Conservation (phyloP, 2,888 invertebrate species). For the Cylloceria caligata region DNA sequence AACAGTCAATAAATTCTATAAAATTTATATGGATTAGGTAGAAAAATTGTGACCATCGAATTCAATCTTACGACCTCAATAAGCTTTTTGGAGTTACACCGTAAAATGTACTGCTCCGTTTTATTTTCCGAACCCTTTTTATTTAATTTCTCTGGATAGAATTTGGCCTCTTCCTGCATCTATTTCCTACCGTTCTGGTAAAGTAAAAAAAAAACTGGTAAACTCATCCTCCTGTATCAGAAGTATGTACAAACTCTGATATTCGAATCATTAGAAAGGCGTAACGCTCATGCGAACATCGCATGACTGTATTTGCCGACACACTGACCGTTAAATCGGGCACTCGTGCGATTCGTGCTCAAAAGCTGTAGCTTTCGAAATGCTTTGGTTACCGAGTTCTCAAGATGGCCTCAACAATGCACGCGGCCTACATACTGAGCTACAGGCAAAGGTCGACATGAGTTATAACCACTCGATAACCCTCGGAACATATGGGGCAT, state of each 20-base stretch:
- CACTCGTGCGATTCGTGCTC: conserved; percentile 34
- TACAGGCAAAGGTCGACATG: conserved; percentile 38
- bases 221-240: background rate
- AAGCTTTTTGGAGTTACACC: too few relatives aligned
- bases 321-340: conserved; percentile 76
- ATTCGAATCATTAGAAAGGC: conserved; percentile 25
- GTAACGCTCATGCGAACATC: background rate
- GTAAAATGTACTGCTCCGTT: background rate
- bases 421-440: conserved; percentile 32
- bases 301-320: conserved; percentile 72
- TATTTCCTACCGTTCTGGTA: background rate
- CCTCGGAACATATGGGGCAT: conserved; percentile 56
- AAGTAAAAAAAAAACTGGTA: too few relatives aligned
- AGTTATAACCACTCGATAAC: conserved; percentile 62
- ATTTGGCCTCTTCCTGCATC: background rate
- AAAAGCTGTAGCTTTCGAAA: conserved; percentile 69
- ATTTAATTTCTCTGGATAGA: background rate
- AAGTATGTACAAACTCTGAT: background rate
- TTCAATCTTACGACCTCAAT: too few relatives aligned
- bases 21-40: too few relatives aligned
- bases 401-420: conserved; percentile 57
- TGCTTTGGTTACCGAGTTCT: conserved; percentile 73
- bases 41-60: too few relatives aligned
- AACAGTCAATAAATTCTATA: too few relatives aligned
- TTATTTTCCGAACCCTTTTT: background rate